A percentile compares a stretch with the other conserved stretches of the same genome.
Conservation (phyloP, 2,797 vertebrate species). For the Urocyon cinereoargenteus region DNA sequence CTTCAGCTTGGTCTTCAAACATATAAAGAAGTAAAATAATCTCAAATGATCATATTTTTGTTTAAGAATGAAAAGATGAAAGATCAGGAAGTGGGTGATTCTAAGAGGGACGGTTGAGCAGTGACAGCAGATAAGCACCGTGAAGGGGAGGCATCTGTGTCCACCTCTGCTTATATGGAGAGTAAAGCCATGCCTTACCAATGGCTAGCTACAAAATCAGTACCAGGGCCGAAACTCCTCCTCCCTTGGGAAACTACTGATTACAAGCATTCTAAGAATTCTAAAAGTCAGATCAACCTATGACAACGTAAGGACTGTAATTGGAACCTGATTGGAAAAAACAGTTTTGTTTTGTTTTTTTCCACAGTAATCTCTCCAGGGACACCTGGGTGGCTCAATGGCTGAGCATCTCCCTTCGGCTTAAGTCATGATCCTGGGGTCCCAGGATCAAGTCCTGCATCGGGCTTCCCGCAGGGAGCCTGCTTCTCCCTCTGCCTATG, state of each 20-base stretch:
- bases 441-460: too few species aligned
- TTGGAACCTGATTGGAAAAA: constrained; percentile 6
- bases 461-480: too few species aligned
- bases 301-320: background rate
- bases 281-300: background rate
- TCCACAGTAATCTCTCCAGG: too few species aligned
- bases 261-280: background rate
- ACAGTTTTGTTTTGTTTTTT: background rate
- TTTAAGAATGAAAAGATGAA: constrained; percentile 24
- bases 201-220: background rate
- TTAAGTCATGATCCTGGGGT: too few species aligned
- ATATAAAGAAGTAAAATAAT: background rate
- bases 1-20: background rate
- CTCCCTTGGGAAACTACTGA: background rate
- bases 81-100: background rate
- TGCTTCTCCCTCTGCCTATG: too few species aligned
- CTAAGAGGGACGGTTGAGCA: background rate
- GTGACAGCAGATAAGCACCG: too few species aligned
- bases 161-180: fast-evolving
- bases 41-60: background rate
- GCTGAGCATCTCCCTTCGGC: too few species aligned
- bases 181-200: background rate
- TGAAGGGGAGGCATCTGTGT: too few species aligned
- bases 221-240: background rate
- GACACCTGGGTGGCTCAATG: too few species aligned